phyloP scores from a whole-genome alignment of 2,797 vertebrate genomes.

The Dipus sagitta region DNA sequence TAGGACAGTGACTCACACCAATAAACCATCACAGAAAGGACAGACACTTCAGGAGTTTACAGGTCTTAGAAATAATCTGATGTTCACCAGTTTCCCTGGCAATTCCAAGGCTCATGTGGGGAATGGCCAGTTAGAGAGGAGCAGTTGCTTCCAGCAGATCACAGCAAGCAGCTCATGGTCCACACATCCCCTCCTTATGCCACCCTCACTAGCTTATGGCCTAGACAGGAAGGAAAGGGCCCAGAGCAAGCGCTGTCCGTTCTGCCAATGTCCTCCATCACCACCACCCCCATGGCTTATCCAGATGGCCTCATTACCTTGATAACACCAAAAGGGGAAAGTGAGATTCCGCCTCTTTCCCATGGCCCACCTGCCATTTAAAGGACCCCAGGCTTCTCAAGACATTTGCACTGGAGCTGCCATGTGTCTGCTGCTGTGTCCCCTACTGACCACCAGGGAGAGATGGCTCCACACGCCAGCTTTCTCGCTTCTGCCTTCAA shows the following conservation, averaged over 20 bases:
- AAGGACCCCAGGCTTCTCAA: neutral
- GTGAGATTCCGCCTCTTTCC: neutral
- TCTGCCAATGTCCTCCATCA: neutral
- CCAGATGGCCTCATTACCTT: neutral
- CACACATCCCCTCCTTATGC: too few species aligned
- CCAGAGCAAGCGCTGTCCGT: neutral
- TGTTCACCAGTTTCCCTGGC: neutral
- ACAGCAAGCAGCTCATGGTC: neutral
- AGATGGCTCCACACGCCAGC: fast-evolving
- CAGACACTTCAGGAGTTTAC: neutral
- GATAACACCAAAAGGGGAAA: neutral
- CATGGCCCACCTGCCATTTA: neutral
- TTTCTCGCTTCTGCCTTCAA: neutral
- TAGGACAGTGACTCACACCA: neutral
- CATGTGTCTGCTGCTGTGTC: neutral
- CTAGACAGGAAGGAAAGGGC: neutral
- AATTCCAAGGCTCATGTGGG: neutral
- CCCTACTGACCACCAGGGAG: constrained; percentile 9
- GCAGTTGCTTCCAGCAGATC: too few species aligned
- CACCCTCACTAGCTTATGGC: fast-evolving
- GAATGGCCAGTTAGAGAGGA: neutral
- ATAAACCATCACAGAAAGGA: neutral
- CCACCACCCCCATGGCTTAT: too few species aligned
- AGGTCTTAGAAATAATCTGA: neutral
- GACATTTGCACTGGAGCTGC: neutral